These are phyloP conservation scores for Danio rerio DNA, from an alignment of 2,113 vertebrate species.

Conservation along the genomic window DNA sequence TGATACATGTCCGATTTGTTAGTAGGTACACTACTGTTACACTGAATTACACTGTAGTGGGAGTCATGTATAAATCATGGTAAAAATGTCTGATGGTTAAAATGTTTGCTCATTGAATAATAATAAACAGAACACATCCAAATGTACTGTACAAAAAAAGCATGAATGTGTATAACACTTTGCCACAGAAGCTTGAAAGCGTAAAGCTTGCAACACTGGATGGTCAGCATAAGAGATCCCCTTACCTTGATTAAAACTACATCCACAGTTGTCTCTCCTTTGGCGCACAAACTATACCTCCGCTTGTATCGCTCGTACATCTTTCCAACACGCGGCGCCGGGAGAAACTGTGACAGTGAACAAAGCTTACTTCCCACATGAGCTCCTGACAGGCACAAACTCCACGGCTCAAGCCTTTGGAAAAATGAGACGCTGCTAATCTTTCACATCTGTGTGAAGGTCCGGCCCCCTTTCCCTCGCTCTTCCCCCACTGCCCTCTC, in stretches of 20 bases:
- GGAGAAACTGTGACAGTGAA: slow-evolving; percentile 45
- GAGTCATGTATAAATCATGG: no score
- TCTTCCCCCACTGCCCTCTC: slow-evolving; percentile 64
- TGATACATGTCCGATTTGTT: no score
- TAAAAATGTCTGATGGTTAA: no score
- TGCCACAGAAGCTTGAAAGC: neutral
- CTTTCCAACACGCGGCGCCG: slow-evolving; percentile 66
- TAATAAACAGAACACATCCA: no score
- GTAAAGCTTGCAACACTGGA: neutral
- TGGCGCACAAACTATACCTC: slow-evolving; percentile 93
- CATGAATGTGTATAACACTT: neutral
- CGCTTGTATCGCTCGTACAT: slow-evolving; percentile 98
- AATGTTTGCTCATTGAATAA: no score
- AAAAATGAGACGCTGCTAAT: slow-evolving; percentile 66
- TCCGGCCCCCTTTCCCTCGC: slow-evolving; percentile 69
- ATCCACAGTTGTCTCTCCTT: slow-evolving; percentile 87
- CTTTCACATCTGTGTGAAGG: slow-evolving; percentile 76
- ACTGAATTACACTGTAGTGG: no score
- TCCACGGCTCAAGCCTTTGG: slow-evolving; percentile 56
- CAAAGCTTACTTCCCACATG: slow-evolving; percentile 71
- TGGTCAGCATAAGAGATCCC: neutral
- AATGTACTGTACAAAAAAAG: neutral
- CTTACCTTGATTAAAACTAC: slow-evolving; percentile 97
- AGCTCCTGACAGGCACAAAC: slow-evolving; percentile 56
- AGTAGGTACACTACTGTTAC: no score